Conservation (phyloP, 1,140 invertebrate genomes). For the Papilio polyxenes region DNA sequence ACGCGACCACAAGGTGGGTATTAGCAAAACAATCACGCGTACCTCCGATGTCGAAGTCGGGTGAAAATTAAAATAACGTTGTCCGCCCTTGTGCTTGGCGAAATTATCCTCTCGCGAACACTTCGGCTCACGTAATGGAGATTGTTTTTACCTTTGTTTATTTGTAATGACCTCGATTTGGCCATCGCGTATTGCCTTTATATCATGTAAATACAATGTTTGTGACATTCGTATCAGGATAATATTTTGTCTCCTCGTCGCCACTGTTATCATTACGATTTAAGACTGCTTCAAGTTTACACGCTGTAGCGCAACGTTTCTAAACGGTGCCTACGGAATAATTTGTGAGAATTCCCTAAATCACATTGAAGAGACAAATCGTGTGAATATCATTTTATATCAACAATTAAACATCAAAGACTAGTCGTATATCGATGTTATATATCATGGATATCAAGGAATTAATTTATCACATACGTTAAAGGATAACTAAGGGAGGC, state of each 20-base stretch:
- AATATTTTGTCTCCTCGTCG: not conserved
- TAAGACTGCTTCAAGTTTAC: not conserved
- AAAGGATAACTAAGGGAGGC: too few relatives aligned
- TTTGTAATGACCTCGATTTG: conserved; percentile 14
- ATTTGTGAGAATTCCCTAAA: not conserved
- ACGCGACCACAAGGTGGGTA: conserved; percentile 9
- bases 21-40: conserved; percentile 14
- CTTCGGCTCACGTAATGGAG: not conserved
- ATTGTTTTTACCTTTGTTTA: conserved; percentile 19
- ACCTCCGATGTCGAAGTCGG: conserved; percentile 17
- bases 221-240: conserved; percentile 11
- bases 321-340: not conserved
- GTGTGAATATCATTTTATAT: not conserved
- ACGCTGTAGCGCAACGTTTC: not conserved
- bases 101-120: conserved; percentile 18
- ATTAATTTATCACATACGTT: too few relatives aligned
- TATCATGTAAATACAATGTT: conserved; percentile 8
- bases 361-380: not conserved
- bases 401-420: not conserved
- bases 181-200: conserved; percentile 18
- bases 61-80: conserved; percentile 27
- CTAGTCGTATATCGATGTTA: too few relatives aligned
- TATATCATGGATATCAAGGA: too few relatives aligned
- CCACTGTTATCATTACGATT: not conserved
- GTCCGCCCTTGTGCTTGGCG: conserved; percentile 21